phyloP scores from a whole-genome alignment of 2,797 vertebrate genomes.

The Pipistrellus pipistrellus region DNA sequence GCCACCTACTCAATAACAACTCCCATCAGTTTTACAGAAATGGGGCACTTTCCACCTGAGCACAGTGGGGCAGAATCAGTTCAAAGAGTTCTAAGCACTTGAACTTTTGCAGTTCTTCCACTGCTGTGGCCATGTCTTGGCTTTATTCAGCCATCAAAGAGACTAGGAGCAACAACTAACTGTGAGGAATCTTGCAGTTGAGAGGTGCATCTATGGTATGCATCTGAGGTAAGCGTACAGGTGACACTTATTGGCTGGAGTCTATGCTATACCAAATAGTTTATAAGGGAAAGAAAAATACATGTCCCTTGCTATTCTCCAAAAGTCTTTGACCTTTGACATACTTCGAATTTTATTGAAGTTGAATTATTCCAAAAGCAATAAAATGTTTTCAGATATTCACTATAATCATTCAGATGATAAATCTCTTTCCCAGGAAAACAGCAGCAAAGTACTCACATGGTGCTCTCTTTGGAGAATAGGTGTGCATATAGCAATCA shows the following conservation, averaged over 20 bases:
- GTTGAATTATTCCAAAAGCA: slow-evolving; percentile 40
- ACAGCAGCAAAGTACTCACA: neutral
- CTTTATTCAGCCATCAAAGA: neutral
- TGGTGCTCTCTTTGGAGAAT: neutral
- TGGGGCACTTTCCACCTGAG: neutral
- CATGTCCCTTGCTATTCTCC: slow-evolving; percentile 6
- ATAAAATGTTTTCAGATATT: slow-evolving; percentile 17
- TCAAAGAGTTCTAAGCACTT: slow-evolving; percentile 9
- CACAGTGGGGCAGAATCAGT: neutral
- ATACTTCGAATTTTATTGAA: slow-evolving; percentile 5
- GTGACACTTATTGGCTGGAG: neutral
- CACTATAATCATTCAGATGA: neutral
- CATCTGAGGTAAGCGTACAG: neutral
- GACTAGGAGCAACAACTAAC: neutral
- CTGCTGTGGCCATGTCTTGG: neutral
- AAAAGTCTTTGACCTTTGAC: neutral
- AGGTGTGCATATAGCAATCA: neutral
- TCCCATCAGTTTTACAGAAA: neutral
- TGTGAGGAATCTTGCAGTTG: neutral
- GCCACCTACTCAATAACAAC: neutral
- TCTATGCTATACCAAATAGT: neutral
- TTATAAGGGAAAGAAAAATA: slow-evolving; percentile 30
- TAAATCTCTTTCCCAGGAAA: slow-evolving; percentile 18
- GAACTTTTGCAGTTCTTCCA: neutral
- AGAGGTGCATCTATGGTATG: neutral